A percentile compares a stretch with the other conserved stretches of the same genome.
Conservation (phyloP, 2,797 vertebrate genomes). For the Anisognathus igniventris region DNA sequence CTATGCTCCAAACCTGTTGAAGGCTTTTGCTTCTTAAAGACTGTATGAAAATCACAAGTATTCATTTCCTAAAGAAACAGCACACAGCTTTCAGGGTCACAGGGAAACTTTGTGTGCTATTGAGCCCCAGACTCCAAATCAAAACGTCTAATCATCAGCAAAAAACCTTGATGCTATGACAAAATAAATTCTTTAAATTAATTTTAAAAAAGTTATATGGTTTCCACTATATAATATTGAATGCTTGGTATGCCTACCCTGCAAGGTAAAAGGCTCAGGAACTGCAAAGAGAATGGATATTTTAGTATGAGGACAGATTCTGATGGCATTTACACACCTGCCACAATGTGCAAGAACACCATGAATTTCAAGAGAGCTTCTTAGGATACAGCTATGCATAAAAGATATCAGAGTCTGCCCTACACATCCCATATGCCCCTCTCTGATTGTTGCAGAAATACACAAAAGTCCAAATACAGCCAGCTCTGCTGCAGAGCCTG, state of each 20-base stretch:
- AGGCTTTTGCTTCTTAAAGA: not conserved
- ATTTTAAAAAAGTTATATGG: not conserved
- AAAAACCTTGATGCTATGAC: rapidly evolving
- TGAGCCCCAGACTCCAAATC: not conserved
- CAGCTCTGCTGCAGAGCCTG: not conserved
- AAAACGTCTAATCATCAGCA: not conserved
- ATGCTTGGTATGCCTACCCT: not conserved
- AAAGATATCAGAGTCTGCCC: not conserved
- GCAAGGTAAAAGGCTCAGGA: not conserved
- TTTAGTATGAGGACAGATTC: not conserved
- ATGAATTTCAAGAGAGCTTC: not conserved
- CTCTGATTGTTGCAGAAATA: not conserved
- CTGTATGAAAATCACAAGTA: not conserved
- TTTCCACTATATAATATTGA: not conserved
- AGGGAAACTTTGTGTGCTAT: not conserved
- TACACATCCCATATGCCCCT: not conserved
- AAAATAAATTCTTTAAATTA: not conserved
- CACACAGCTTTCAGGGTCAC: not conserved
- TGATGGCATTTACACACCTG: not conserved
- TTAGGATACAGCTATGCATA: not conserved
- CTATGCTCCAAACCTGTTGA: not conserved
- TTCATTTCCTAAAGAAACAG: not conserved
- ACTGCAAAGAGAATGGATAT: not conserved
- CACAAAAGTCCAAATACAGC: not conserved
- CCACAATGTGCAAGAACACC: not conserved